These are phyloP conservation scores for Procavia capensis DNA, from an alignment of 2,113 vertebrate species.

Conservation along the genomic window DNA sequence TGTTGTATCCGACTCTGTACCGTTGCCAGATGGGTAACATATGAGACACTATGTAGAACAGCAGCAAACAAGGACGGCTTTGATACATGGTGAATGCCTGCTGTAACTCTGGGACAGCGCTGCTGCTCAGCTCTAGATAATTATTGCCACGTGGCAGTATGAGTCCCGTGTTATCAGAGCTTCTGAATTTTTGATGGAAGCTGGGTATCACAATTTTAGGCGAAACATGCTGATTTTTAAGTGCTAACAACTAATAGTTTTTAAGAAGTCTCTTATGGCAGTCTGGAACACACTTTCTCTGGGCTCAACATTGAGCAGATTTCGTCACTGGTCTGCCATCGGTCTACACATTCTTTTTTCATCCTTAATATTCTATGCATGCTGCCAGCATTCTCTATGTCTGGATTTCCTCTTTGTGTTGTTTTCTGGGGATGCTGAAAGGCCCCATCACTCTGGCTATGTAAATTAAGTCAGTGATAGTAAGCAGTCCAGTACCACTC, in stretches of 20 bases:
- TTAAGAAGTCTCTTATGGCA: neutral
- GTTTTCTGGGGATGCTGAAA: neutral
- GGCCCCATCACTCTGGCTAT: neutral
- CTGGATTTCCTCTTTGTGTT: neutral
- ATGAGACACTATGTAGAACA: neutral
- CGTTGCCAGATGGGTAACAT: neutral
- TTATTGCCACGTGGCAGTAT: neutral
- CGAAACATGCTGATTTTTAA: neutral
- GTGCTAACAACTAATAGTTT: neutral
- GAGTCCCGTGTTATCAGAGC: neutral
- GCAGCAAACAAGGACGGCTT: neutral
- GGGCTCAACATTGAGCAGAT: neutral
- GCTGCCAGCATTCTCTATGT: neutral
- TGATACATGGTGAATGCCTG: neutral
- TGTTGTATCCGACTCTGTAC: neutral
- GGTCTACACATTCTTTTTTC: neutral
- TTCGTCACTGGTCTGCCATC: neutral
- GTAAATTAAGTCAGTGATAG: neutral
- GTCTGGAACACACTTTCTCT: neutral
- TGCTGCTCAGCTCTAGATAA: neutral
- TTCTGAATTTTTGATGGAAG: neutral
- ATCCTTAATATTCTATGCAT: neutral
- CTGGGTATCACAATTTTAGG: neutral
- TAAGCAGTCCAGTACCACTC: neutral
- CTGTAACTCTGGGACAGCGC: neutral